Percentiles rank a stretch among this genome's conserved stretches.
Evolutionary conservation across 2,113 vertebrate genomes (phyloP).

Genomic region (Bettongia penicillata): DNA sequence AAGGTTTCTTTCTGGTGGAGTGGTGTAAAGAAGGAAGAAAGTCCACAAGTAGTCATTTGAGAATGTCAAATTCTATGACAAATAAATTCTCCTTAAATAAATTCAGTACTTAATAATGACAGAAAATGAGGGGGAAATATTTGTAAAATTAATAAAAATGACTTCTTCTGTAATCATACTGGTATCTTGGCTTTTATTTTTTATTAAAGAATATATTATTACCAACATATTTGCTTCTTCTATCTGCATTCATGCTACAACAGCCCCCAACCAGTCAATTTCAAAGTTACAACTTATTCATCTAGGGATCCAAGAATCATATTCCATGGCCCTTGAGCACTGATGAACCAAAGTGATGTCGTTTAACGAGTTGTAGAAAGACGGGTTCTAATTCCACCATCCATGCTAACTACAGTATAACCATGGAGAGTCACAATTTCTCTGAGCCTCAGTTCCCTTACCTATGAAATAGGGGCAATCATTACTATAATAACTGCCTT

Average conservation of each 20-base stretch:
- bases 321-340: no score
- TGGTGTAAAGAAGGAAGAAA: not conserved
- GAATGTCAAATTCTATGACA: not conserved
- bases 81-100: not conserved
- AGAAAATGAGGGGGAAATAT: not conserved
- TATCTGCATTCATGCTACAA: not conserved
- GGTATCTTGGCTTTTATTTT: not conserved
- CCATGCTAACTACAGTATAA: not conserved
- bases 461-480: not conserved
- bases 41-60: not conserved
- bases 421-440: no score
- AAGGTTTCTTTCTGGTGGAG: not conserved
- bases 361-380: not conserved
- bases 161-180: not conserved
- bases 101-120: not conserved
- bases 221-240: not conserved
- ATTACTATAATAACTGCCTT: not conserved
- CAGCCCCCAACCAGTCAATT: not conserved
- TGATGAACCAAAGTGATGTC: no score
- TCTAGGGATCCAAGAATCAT: no score
- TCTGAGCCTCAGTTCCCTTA: not conserved
- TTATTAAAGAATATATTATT: constrained; percentile 14
- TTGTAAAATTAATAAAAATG: constrained; percentile 13
- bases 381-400: not conserved
- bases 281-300: not conserved